Evolutionary conservation across 2,113 vertebrate species (phyloP), one percentile per base, ranked within the genome.

Genomic region (Acrocephalus arundinaceus): DNA sequence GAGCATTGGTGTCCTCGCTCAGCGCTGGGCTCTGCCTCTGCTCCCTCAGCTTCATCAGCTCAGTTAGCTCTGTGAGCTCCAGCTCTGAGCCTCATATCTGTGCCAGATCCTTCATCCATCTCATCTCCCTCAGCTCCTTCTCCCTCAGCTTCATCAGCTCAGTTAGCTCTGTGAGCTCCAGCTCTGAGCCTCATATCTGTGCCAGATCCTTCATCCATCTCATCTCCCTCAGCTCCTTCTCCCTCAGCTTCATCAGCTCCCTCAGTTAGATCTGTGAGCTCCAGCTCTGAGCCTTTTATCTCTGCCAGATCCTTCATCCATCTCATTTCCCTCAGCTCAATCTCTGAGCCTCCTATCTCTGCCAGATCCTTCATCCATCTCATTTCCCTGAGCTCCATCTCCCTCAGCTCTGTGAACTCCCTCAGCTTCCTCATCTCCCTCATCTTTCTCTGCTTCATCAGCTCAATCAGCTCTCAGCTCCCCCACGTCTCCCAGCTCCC

Each of bases 401-500:
- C 46, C 25, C 66, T 35, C 37, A 39, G 46, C 35, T 35, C 35
- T 35, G 35, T 39, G 37, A 39, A 39, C 37, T 39, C 37, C 45
- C 22, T 49, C 30, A 51, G 8, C 17, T 65, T 33, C n/a, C n/a
- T n/a, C 30, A 55, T 5, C 2, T 48, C 28, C 16, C 14, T 43
- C 79, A 7, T 39, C 23, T 41, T 25, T 4, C 28, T 71, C 27
- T 1, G 1, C 48, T 61, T 27, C 16, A 39, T 16, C 27, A 48
- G 20, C 21, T 46, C 21, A 2, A 0, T 37, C 51, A 25, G 2
- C 68, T 61, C 31, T 10, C 13, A 22, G 11, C 11, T 43, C 20
- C 23, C 31, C 9, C 25, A 11, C 8, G 9, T 22, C 43, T 6
- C 43, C 41, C 63, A 27, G 35, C 2, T 30, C 4, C 0, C 24